Conservation (phyloP, 2,888 invertebrate species). For the Conus canariensis region DNA sequence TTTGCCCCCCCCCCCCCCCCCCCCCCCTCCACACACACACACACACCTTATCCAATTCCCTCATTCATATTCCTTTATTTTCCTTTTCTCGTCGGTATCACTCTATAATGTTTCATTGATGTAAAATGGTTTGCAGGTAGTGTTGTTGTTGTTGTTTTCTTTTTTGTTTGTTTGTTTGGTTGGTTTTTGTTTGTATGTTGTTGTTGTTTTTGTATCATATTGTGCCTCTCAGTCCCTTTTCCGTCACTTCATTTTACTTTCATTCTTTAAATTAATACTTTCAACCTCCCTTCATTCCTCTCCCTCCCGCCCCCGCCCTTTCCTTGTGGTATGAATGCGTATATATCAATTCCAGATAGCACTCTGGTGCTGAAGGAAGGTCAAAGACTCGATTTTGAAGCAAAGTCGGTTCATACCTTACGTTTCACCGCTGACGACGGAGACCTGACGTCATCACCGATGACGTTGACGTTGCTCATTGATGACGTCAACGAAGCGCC, state of each 20-base stretch:
- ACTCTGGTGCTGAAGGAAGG: neutral
- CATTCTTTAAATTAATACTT: neutral
- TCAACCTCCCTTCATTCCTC: neutral
- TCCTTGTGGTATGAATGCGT: neutral
- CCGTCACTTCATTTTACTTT: neutral
- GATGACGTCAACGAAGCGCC: constrained; percentile 34
- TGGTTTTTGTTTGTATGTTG: too few relatives aligned
- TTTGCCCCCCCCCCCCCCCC: too few relatives aligned
- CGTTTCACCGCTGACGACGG: constrained; percentile 21
- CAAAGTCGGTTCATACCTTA: neutral
- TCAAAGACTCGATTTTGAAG: neutral
- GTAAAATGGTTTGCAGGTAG: neutral
- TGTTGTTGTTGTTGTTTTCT: neutral
- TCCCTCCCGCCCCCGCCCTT: neutral
- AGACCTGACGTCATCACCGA: constrained; percentile 15
- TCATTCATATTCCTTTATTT: neutral
- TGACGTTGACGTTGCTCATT: neutral
- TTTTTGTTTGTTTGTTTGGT: too few relatives aligned
- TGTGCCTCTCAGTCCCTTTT: too few relatives aligned
- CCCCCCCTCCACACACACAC: too few relatives aligned
- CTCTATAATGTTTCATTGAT: neutral
- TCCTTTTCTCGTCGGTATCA: neutral
- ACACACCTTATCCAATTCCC: too few relatives aligned
- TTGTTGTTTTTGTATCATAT: too few relatives aligned
- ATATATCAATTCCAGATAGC: neutral